These are phyloP conservation scores for Lasiurus borealis DNA, from an alignment of 2,113 vertebrate genomes.

Conservation along the genomic window DNA sequence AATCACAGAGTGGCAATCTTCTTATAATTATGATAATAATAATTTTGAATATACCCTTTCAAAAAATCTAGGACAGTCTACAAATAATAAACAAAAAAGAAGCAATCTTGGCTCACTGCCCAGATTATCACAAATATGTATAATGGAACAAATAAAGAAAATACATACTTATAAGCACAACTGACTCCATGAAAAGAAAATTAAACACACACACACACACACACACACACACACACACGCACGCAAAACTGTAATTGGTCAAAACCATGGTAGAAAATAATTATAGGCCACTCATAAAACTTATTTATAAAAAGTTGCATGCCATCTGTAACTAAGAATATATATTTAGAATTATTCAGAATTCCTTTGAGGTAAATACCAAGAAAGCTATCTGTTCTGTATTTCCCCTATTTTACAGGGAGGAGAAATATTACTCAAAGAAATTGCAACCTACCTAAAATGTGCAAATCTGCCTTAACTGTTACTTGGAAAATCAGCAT, in stretches of 20 bases:
- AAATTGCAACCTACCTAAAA: slow-evolving; percentile 48
- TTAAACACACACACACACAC: not conserved
- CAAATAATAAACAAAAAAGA: slow-evolving; percentile 68
- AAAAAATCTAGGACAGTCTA: slow-evolving; percentile 68
- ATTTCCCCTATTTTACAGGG: not conserved
- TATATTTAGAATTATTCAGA: not conserved
- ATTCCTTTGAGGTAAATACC: slow-evolving; percentile 34
- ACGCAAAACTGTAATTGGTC: not conserved
- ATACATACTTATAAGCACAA: slow-evolving; percentile 60
- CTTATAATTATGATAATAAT: slow-evolving; percentile 70
- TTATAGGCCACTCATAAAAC: not conserved
- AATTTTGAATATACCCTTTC: slow-evolving; percentile 56
- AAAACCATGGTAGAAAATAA: slow-evolving; percentile 57
- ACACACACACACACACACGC: too few species aligned
- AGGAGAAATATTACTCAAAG: not conserved
- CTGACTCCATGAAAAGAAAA: not conserved
- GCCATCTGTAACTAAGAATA: not conserved
- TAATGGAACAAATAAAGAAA: slow-evolving; percentile 63
- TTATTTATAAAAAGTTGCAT: slow-evolving; percentile 8
- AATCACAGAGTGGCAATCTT: slow-evolving; percentile 56
- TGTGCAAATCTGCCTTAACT: slow-evolving; percentile 55
- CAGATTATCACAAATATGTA: slow-evolving; percentile 69
- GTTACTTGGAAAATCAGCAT: slow-evolving; percentile 72
- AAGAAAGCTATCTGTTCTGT: not conserved
- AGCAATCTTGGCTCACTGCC: slow-evolving; percentile 64